Evolutionary conservation across 2,888 invertebrate species (phyloP), one percentile per base, ranked within the genome.

Genomic region (Dasypogon diadema): DNA sequence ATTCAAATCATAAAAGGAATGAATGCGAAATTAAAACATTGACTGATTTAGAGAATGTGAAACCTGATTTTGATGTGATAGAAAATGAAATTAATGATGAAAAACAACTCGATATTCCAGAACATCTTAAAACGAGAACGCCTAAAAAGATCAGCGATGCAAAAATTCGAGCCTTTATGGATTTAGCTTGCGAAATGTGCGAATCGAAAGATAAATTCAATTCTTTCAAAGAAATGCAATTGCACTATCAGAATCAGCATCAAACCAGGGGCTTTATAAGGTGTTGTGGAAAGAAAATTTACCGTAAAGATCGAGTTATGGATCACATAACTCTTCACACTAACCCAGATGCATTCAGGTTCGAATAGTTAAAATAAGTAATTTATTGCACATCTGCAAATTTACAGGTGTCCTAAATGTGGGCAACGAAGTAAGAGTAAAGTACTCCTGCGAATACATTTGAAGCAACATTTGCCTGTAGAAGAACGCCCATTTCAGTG

Each of bases 391-490:
- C 3, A 26, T 18, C 24, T 16, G 2, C 14, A 3, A 48, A 14
- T 76, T 10, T 12, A 2, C 21, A 79, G 79, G 34, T 79, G 79
- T 34, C 77, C 78, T 2, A 18, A 68, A 6, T 79, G 79, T 48
- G 74, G 75, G 4, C 78, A 78, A 21, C 74, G 14, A 37, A 74
- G 77, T 63, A 78, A 78, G 76, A 79, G 77, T 60, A 77, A 77
- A 58, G 68, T 77, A 5, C 68, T 78, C 8, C 24, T 79, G 16
- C 54, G 76, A 21, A 77, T 77, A 26, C 79, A 79, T 68, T 77
- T 79, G 78, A 77, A 77, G 58, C 78, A 78, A 37, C 79, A 79
- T 75, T 58, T 79, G 46, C 79, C 79, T 8, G 22, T 60, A 14
- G 77, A 77, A n/a, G 63, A 77, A n/a, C 54, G 77, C 63, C 73